Evolutionary conservation across 2,888 invertebrate genomes (phyloP), one percentile per base, ranked within the genome.

Genomic region (Frankliniella intonsa): DNA sequence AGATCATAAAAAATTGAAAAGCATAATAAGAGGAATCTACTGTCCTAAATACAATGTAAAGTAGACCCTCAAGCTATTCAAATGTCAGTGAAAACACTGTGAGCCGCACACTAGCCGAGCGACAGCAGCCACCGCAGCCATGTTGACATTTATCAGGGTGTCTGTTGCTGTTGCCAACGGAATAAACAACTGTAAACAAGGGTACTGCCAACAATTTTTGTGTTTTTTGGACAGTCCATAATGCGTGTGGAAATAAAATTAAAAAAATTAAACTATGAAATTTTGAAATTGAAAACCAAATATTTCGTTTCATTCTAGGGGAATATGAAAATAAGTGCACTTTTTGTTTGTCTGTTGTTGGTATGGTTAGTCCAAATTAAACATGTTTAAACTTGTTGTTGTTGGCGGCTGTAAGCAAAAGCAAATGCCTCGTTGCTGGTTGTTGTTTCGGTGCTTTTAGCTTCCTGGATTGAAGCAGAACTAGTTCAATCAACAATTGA

Each of bases 1-100:
- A 22, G 25, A 12, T 9, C 10, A 76, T 25, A 76, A 76, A 22
- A 76, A 76, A 25, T 22, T 25, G 22, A 25, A 76, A 25, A 76
- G 25, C 19, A 14, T 25, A 25, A 12, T 25, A 25, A 12, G 2
- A 25, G 22, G 69, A 69, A 22, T n/a, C 69, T n/a, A 69, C n/a
- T 69, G 11, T 25, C 22, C 69, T 76, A 76, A 76, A 25, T 12
- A 76, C 12, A 11, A 25, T 1, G 9, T n/a, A 81, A 51, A 50
- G n/a, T 22, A 55, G 11, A 19, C 19, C 22, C 19, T 25, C 11
- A 50, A 51, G 51, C 3, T 50, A 19, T n/a, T 51, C 27, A 80
- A 80, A n/a, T 80, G 51, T 76, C 69, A 80, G 38, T 80, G 22
- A 80, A 80, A 80, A 80, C 51, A 80, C 69, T 12, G n/a, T 25